Percentiles rank a stretch among this genome's conserved stretches.
phyloP scores from a whole-genome alignment of 2,888 invertebrate species.

The Machimus rusticus region DNA sequence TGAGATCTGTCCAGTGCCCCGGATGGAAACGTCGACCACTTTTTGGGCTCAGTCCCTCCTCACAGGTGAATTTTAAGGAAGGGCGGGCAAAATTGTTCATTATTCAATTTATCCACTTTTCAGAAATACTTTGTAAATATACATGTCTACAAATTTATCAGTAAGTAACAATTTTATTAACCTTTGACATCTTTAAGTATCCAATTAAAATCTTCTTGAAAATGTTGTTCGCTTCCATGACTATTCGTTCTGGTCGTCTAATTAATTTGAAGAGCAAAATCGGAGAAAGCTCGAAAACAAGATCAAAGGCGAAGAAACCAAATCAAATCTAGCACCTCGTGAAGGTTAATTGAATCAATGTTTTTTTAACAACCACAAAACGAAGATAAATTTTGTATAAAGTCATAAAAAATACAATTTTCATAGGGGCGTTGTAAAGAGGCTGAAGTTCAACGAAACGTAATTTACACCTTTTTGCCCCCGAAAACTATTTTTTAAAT shows the following conservation, averaged over 20 bases:
- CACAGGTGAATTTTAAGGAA: too few species aligned
- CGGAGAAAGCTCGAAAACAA: not conserved
- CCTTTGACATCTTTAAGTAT: not conserved
- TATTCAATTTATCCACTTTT: not conserved
- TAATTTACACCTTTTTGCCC: not conserved
- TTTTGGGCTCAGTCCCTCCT: too few species aligned
- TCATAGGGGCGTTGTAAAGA: not conserved
- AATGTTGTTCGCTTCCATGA: not conserved
- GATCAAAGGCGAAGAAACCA: not conserved
- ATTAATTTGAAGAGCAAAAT: not conserved
- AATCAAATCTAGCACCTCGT: not conserved
- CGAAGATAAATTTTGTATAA: not conserved
- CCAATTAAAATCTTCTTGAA: not conserved
- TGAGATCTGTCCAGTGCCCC: too few species aligned
- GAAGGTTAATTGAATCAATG: not conserved
- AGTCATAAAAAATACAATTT: not conserved
- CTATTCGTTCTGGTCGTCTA: not conserved
- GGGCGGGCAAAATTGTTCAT: too few species aligned
- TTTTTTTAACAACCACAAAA: not conserved
- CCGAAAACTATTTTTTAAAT: not conserved
- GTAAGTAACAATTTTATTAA: not conserved
- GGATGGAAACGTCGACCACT: too few species aligned
- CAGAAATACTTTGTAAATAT: not conserved
- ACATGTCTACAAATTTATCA: not conserved
- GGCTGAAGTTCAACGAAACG: not conserved